Evolutionary conservation across 2,797 vertebrate species (phyloP).

Genomic region (Tadarida brasiliensis): DNA sequence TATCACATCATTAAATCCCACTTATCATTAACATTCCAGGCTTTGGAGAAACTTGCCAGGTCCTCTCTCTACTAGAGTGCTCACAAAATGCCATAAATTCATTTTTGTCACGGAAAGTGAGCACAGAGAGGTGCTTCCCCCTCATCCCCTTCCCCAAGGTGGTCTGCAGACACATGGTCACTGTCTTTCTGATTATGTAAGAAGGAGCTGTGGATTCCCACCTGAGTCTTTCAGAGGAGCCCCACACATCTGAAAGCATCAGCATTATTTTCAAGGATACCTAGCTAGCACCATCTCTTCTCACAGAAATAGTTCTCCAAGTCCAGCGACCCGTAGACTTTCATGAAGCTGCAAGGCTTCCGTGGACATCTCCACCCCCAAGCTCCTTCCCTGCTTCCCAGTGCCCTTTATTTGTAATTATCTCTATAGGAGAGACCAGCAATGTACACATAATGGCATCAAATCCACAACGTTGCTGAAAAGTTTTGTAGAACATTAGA

Average conservation of each 20-base stretch:
- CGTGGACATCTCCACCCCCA: neutral
- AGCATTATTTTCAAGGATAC: neutral
- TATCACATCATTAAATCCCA: slow-evolving; percentile 67
- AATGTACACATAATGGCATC: neutral
- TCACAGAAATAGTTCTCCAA: neutral
- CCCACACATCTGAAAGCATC: neutral
- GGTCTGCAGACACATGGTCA: neutral
- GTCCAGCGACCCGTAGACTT: neutral
- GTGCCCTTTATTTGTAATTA: neutral
- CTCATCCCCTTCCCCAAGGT: neutral
- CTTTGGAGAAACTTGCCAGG: slow-evolving; percentile 43
- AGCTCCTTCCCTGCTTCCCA: neutral
- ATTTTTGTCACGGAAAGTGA: neutral
- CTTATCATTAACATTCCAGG: slow-evolving; percentile 62
- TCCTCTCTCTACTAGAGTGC: slow-evolving; percentile 1
- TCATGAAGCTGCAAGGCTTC: neutral
- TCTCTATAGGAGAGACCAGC: neutral
- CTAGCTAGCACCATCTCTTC: neutral
- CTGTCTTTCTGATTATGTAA: neutral
- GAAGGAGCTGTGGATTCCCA: neutral
- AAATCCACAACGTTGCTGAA: slow-evolving; percentile 16
- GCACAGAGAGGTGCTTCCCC: neutral
- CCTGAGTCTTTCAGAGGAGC: neutral
- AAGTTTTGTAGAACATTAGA: neutral
- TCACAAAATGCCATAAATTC: slow-evolving; percentile 61